Percentiles rank a stretch among this genome's conserved stretches.
Evolutionary conservation across 2,113 vertebrate genomes (phyloP).

Genomic region (Laticauda colubrina): DNA sequence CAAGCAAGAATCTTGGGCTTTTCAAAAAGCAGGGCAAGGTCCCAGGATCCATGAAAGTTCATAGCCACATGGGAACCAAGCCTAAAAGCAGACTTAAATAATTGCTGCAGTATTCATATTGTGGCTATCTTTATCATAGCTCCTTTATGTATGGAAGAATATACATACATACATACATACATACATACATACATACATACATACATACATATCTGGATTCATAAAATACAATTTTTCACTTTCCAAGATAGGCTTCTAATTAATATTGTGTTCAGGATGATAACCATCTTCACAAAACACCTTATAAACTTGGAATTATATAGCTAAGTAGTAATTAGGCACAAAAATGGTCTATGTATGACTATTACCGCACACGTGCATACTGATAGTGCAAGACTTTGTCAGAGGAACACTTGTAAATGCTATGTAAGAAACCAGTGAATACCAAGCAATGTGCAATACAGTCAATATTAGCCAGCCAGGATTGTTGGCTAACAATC

Average conservation of each 20-base stretch:
- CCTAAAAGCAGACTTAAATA: neutral
- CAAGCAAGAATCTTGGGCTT: neutral
- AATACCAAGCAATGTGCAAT: neutral
- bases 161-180: neutral
- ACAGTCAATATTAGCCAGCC: too few relatives aligned
- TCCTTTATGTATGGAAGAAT: neutral
- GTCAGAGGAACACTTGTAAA: neutral
- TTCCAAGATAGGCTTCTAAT: neutral
- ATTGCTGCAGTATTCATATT: neutral
- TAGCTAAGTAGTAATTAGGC: neutral
- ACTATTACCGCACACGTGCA: neutral
- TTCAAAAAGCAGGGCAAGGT: neutral
- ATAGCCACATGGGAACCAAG: neutral
- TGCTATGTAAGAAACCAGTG: neutral
- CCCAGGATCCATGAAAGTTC: neutral
- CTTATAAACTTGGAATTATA: neutral
- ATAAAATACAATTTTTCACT: neutral
- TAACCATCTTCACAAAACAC: neutral
- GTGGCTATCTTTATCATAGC: neutral
- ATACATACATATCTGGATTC: neutral
- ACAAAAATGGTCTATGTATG: neutral
- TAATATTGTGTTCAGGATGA: neutral
- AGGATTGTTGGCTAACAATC: too few relatives aligned
- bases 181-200: too few relatives aligned
- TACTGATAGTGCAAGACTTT: neutral